Evolutionary conservation across 2,888 invertebrate species (phyloP), one percentile per base, ranked within the genome.

Genomic region (Chloroclysta siterata): DNA sequence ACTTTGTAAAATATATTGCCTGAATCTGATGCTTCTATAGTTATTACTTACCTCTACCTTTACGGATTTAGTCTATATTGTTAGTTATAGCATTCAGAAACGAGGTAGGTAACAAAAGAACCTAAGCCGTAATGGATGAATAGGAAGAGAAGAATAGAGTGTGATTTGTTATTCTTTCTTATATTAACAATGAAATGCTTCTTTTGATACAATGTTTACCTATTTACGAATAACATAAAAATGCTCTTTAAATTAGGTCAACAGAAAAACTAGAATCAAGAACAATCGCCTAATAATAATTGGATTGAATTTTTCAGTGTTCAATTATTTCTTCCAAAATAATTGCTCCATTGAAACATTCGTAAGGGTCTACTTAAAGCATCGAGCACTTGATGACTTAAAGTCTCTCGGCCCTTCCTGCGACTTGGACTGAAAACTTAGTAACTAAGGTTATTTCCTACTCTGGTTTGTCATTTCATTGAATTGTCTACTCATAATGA

Each of bases 391-490:
- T n/a, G n/a, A n/a, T n/a, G n/a, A n/a, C n/a, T n/a, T n/a, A n/a
- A n/a, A 78, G 78, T 78, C 82, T 82, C 82, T 76, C 76, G 81
- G 77, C 81, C 85, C 82, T 84, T 80, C 73, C 77, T 83, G 80
- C 80, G 83, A 83, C 78, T 84, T 77, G 83, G 84, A 86, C 89
- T 80, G 74, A 80, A 84, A 88, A 89, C 85, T 87, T 83, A 81
- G 84, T 92, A 89, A 90, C 90, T 90, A 89, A 89, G 89, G 90
- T 89, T 85, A 90, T 91, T 90, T 90, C 81, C 84, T 80, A 73
- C 80, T 85, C 11, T 88, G 87, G 87, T 88, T 84, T 82, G 82
- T 85, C 81, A 80, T 86, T 84, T 82, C 73, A 75, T 78, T 80
- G 81, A 85, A 84, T 85, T 84, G 79, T 80, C 75, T 78, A 74